Conservation (phyloP, 2,797 vertebrate species). For the Rhinogobio ventralis region DNA sequence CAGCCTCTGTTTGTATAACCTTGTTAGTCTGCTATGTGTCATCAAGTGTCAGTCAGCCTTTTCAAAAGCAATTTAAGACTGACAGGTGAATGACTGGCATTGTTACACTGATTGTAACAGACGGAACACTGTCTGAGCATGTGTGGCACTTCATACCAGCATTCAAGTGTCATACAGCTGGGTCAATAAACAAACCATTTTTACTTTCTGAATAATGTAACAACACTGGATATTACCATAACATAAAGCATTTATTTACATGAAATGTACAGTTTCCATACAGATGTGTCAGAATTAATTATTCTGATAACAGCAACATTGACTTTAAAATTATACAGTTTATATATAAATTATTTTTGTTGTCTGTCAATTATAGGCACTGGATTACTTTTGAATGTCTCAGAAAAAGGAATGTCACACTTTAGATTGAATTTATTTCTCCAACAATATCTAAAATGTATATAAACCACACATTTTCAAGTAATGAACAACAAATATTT, state of each 20-base stretch:
- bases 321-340: neutral
- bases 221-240: conserved; percentile 9
- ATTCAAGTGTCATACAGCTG: conserved; percentile 14
- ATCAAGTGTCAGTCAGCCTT: conserved; percentile 18
- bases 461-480: neutral
- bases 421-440: neutral
- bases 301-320: neutral
- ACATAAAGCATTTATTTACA: conserved; percentile 38
- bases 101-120: conserved; percentile 12
- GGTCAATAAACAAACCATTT: conserved; percentile 28
- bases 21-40: neutral
- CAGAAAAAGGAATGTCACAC: neutral
- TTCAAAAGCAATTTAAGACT: conserved; percentile 1
- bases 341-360: neutral
- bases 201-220: conserved; percentile 16
- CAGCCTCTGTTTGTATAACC: conserved; percentile 4
- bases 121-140: neutral
- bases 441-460: neutral
- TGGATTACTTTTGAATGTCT: neutral
- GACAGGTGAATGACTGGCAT: conserved; percentile 12
- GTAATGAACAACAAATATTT: neutral
- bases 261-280: neutral
- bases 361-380: conserved; percentile 21
- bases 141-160: neutral
- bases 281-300: neutral